Base-by-base conservation (phyloP, 2,113 vertebrate genomes). In the Oreochromis niloticus region DNA sequence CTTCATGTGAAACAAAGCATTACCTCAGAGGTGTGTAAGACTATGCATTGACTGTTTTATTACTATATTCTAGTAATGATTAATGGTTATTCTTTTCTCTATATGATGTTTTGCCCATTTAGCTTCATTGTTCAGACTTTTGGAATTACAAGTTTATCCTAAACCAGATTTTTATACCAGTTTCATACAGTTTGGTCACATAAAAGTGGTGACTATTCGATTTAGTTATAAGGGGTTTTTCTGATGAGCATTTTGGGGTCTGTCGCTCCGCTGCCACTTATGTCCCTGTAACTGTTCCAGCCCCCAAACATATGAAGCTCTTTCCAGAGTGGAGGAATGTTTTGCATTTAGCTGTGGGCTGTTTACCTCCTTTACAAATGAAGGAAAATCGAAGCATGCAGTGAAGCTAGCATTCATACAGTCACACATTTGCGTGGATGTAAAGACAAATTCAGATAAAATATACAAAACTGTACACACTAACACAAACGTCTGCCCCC, bases 291-390 rank as follows among this genome's bases (percentile, higher is more conserved):
- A 80, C 43, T 34, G 43, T 32, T 89, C 83, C 80, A 78, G 80
- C 87, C 85, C 46, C 61, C 41, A 59, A 59, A 78, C 66, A 73
- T 87, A 24, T 54, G 85, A 89, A 85, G 83, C 78, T 5, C 48
- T 89, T 85, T 91, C 85, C 81, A 90, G 80, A 86, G 82, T 5
- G 6, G 83, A 84, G 92, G 92, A 92, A 92, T 93, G 91, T 88
- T 92, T 87, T 87, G 57, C 34, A 16, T 87, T 85, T 82, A 75
- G 88, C 92, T 92, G 22, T 10, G 4, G 88, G 87, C 81, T 88
- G 88, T 92, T 91, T 93, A 91, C 88, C 86, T 84, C 85, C 84
- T 82, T 91, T 84, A 85, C 8, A 91, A 86, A 92, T 4, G 55
- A 9, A 2, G 56, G 22, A 87, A 84, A 92, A 91, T 86, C 8